These are phyloP conservation scores for Synchiropus splendidus DNA, from an alignment of 2,113 vertebrate species.

Conservation along the genomic window DNA sequence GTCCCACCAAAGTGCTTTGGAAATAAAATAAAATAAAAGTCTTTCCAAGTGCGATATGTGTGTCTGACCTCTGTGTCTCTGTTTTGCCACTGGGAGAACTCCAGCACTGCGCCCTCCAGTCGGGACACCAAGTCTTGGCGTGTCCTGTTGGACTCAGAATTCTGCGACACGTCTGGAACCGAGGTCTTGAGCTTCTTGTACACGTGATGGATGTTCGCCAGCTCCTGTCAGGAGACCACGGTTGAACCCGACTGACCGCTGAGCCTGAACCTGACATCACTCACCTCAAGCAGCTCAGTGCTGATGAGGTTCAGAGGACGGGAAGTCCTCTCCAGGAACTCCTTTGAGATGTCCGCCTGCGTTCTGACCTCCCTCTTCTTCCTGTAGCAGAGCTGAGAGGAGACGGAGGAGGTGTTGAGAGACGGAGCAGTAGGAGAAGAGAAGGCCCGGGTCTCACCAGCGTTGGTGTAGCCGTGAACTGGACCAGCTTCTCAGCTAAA, in stretches of 20 bases:
- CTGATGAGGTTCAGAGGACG: slow-evolving; percentile 60
- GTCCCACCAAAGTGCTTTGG: too few species aligned
- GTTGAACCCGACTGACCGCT: background rate
- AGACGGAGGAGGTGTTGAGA: too few species aligned
- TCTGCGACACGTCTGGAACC: slow-evolving; percentile 46
- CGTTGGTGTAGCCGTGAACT: slow-evolving; percentile 82
- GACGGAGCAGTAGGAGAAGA: background rate
- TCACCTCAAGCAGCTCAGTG: slow-evolving; percentile 56
- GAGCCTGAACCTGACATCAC: background rate
- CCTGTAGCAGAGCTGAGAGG: background rate
- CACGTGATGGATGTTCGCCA: slow-evolving; percentile 80
- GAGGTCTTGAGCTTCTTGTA: slow-evolving; percentile 80
- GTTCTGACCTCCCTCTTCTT: slow-evolving; percentile 30
- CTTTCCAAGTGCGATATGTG: background rate
- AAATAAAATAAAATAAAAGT: too few species aligned
- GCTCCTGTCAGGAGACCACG: slow-evolving; percentile 64
- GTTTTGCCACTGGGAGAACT: slow-evolving; percentile 77
- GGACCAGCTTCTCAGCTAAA: slow-evolving; percentile 74
- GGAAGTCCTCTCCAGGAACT: slow-evolving; percentile 45
- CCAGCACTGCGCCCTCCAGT: slow-evolving; percentile 66
- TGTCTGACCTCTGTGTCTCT: slow-evolving; percentile 17
- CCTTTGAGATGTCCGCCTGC: slow-evolving; percentile 10
- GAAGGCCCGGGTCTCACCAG: slow-evolving; percentile 53
- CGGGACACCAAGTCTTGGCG: slow-evolving; percentile 70
- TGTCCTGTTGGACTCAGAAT: slow-evolving; percentile 68